These are phyloP conservation scores for Sapajus apella DNA, from an alignment of 2,113 vertebrate species.

Conservation along the genomic window DNA sequence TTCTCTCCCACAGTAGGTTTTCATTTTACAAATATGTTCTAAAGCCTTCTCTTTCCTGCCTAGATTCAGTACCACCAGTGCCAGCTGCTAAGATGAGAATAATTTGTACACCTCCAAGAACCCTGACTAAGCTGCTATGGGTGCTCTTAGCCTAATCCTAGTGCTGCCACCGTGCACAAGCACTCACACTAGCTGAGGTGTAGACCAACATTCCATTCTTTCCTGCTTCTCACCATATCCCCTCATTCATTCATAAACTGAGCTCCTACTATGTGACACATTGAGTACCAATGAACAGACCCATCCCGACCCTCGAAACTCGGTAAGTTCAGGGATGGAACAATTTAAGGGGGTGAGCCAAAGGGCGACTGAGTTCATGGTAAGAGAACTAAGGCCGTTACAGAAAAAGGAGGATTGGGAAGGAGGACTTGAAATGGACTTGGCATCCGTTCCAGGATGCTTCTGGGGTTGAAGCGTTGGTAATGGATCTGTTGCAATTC, in stretches of 20 bases:
- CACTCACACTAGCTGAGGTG: rapidly evolving
- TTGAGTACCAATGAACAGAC: not conserved
- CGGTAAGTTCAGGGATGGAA: no score
- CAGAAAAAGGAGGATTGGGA: not conserved
- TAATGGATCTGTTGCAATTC: conserved; percentile 79
- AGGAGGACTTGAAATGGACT: conserved; percentile 25
- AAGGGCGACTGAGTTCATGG: not conserved
- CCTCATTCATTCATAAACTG: not conserved
- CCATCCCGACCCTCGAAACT: not conserved
- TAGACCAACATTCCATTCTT: rapidly evolving
- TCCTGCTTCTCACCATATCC: no score
- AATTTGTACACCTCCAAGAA: no score
- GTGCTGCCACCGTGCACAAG: rapidly evolving
- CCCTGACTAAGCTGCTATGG: not conserved
- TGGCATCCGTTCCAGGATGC: conserved; percentile 46
- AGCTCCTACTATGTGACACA: not conserved
- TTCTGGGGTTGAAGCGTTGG: not conserved
- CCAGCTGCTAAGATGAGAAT: not conserved
- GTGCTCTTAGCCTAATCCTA: rapidly evolving
- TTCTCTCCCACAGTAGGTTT: not conserved
- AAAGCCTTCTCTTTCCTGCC: not conserved
- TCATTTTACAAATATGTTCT: not conserved
- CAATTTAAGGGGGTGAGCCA: not conserved
- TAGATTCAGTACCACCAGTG: not conserved
- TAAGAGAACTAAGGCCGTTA: not conserved